These are phyloP conservation scores for Drosophila chauvacae DNA, from an alignment of 1,140 invertebrate genomes.

Conservation along the genomic window DNA sequence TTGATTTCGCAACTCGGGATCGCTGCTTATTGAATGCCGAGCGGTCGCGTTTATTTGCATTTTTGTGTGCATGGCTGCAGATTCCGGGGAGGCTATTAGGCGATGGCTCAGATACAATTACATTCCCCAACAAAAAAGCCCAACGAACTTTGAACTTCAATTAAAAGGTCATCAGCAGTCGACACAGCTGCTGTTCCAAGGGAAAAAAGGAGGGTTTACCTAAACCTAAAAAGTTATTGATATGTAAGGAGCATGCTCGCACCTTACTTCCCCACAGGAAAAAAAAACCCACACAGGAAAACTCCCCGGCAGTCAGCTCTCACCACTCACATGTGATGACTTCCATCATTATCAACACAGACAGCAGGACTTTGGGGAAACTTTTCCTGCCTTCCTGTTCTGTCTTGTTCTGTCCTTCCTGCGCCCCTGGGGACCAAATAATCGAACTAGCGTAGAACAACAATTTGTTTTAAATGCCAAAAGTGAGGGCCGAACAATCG, in stretches of 20 bases:
- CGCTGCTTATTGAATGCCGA: conserved; percentile 67
- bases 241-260: conserved; percentile 75
- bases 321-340: conserved; percentile 65
- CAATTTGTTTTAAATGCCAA: conserved; percentile 81
- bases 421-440: conserved; percentile 57
- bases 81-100: conserved; percentile 28
- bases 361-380: conserved; percentile 37
- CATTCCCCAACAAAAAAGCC: neutral
- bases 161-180: conserved; percentile 83
- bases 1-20: conserved; percentile 66
- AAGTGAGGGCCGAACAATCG: conserved; percentile 51
- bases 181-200: conserved; percentile 65
- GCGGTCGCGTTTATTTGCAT: conserved; percentile 74
- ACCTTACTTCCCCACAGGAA: conserved; percentile 53
- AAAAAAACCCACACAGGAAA: conserved; percentile 3
- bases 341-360: conserved; percentile 72
- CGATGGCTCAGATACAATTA: conserved; percentile 40
- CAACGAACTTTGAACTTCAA: conserved; percentile 61
- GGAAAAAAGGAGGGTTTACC: conserved; percentile 28
- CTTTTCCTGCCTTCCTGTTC: conserved; percentile 36
- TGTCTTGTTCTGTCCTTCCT: conserved; percentile 2
- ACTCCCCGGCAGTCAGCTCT: conserved; percentile 31
- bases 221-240: conserved; percentile 77
- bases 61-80: conserved; percentile 67
- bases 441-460: conserved; percentile 78